These are phyloP conservation scores for Platypus cylindrus DNA, from an alignment of 2,888 invertebrate species.

Conservation along the genomic window DNA sequence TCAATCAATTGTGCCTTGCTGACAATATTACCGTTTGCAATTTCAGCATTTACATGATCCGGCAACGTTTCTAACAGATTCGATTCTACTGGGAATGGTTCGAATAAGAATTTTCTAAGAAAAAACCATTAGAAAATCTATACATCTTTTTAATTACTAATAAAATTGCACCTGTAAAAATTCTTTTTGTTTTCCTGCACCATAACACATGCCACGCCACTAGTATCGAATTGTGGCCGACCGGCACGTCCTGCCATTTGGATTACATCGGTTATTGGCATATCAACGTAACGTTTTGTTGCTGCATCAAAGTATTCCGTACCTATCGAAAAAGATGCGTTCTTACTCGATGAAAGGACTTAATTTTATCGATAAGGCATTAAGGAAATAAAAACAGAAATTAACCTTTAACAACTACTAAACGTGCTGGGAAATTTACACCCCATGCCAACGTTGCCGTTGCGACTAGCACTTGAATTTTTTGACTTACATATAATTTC, in stretches of 20 bases:
- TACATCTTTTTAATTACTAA: too few relatives aligned
- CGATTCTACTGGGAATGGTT: conserved; percentile 98
- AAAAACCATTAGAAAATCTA: not conserved
- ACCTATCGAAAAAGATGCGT: conserved; percentile 8
- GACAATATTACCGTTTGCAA: conserved; percentile 89
- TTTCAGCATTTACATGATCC: conserved; percentile 96
- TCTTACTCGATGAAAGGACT: not conserved
- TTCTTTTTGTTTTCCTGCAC: conserved; percentile 97
- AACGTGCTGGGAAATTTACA: conserved; percentile 95
- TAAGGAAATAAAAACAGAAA: not conserved
- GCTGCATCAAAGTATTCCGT: conserved; percentile 99
- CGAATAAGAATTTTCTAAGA: conserved; percentile 88
- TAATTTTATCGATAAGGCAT: not conserved
- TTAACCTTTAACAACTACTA: conserved; percentile 80
- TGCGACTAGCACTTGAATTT: conserved; percentile 91
- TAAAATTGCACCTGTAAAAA: conserved; percentile 72
- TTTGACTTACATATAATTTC: conserved; percentile 85
- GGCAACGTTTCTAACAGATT: conserved; percentile 80
- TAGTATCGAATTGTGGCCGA: conserved; percentile 90
- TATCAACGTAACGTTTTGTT: conserved; percentile 91
- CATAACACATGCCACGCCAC: conserved; percentile 75
- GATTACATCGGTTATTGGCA: conserved; percentile 98
- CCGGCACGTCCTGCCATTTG: conserved; percentile 99
- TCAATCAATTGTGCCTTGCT: conserved; percentile 87
- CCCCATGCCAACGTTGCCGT: conserved; percentile 99